Evolutionary conservation across 1,140 invertebrate genomes (phyloP).

Genomic region (Tetragnatha versicolor): DNA sequence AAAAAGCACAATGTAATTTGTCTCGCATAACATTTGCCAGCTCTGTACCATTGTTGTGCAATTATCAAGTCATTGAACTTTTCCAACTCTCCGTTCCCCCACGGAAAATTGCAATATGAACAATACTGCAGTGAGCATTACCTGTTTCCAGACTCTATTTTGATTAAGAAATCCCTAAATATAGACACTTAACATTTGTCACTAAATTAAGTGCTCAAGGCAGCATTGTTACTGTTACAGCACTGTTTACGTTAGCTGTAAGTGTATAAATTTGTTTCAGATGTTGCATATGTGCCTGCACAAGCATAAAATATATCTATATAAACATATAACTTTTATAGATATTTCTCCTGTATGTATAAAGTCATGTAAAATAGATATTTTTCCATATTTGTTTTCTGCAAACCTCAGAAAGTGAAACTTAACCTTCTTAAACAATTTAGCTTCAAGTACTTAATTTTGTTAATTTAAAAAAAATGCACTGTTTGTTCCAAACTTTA

Average conservation of each 20-base stretch:
- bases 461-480: too few relatives aligned
- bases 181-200: not conserved
- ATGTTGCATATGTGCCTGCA: slow-evolving; percentile 14
- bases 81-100: not conserved
- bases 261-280: slow-evolving; percentile 6
- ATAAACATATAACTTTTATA: not conserved
- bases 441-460: too few relatives aligned
- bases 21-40: slow-evolving; percentile 31
- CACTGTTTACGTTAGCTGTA: not conserved
- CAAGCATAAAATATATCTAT: not conserved
- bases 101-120: not conserved
- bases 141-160: not conserved
- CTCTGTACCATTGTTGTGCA: slow-evolving; percentile 21
- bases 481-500: too few relatives aligned
- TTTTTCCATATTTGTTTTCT: too few relatives aligned
- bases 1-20: slow-evolving; percentile 47
- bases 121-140: not conserved
- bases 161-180: not conserved
- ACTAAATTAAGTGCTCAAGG: too few relatives aligned
- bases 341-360: too few relatives aligned
- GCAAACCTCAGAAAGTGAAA: too few relatives aligned
- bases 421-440: too few relatives aligned
- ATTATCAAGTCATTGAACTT: slow-evolving; percentile 29
- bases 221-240: not conserved
- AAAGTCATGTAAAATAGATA: slow-evolving; percentile 1